Conservation (phyloP, 2,888 invertebrate genomes). For the Dryobota labecula region DNA sequence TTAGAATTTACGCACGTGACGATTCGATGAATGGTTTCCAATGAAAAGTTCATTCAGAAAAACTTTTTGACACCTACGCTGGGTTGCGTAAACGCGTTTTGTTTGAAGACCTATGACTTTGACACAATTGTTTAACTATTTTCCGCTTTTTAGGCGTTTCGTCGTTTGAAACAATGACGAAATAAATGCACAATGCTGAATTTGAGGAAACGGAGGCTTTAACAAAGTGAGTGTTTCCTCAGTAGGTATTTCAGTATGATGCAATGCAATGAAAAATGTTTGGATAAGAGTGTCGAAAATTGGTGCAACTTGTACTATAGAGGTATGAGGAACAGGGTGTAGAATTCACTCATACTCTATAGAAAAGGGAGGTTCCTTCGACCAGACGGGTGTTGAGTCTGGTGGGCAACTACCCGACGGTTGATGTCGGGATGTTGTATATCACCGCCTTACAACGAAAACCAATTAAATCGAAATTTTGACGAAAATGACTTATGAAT, state of each 20-base stretch:
- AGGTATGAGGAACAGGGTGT: too few relatives aligned
- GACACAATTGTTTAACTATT: constrained; percentile 65
- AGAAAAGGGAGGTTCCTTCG: too few relatives aligned
- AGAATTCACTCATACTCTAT: too few relatives aligned
- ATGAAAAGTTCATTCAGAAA: constrained; percentile 74
- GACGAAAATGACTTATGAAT: too few relatives aligned
- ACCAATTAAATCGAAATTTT: too few relatives aligned
- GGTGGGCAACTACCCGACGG: too few relatives aligned
- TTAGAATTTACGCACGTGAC: constrained; percentile 79
- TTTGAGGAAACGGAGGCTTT: constrained; percentile 49
- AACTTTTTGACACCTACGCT: constrained; percentile 68
- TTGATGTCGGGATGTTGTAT: too few relatives aligned
- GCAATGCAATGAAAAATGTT: constrained; percentile 25
- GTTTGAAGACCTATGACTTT: constrained; percentile 69
- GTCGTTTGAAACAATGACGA: constrained; percentile 54
- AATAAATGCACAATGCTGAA: constrained; percentile 48
- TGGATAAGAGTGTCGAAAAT: constrained; percentile 25
- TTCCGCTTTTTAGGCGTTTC: constrained; percentile 56
- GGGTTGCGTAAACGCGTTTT: constrained; percentile 62
- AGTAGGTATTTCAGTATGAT: constrained; percentile 11
- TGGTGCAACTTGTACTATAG: too few relatives aligned
- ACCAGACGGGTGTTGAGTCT: too few relatives aligned
- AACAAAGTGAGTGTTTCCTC: constrained; percentile 18
- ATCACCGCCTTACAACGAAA: too few relatives aligned
- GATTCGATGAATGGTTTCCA: constrained; percentile 72